Evolutionary conservation across 1,140 invertebrate genomes (phyloP), one percentile per base, ranked within the genome.

Genomic region (Arion vulgaris): DNA sequence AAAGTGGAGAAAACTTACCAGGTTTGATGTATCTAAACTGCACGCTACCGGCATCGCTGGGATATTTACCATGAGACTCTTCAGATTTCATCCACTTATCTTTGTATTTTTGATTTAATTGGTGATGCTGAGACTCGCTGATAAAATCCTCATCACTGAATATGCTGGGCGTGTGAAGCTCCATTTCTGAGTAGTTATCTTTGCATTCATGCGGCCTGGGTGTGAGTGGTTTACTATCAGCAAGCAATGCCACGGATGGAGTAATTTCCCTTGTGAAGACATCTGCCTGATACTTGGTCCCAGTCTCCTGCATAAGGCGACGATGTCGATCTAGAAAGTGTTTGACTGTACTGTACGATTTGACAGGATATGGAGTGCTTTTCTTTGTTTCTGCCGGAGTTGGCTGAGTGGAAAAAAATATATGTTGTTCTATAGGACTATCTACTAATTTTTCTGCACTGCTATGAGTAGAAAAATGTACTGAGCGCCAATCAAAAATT

Each of bases 251-350:
- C 23, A n/a, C 23, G 7, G 71, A 45, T 13, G 71, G 41, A 41
- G 71, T 34, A 0, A 57, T 77, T 19, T 51, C 74, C 53, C 74
- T 13, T 1, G 74, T 57, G 36, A 57, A 77, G 13, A 62, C 41
- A 1, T 28, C 28, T 15, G 9, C 1, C 9, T 11, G 4, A 36
- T n/a, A 53, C 45, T 1, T 11, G 39, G 49, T 26, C 4, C 4
- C 7, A 1, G 28, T 5, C 7, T 9, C 28, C 2, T 53, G 15
- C 45, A 57, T 77, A 28, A 77, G 45, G 13, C 74, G 39, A 5
- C 39, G 76, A 38, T 78, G 76, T 19, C 76, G 51, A 53, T 78
- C 76, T 34, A 68, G 34, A 49, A 78, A 78, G 53, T 78, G 76
- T 41, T 78, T 78, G 34, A 68, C 76, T 4, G 51, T 78, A 2